These are phyloP conservation scores for Bothrops jararaca DNA, from an alignment of 2,113 vertebrate species.

Conservation along the genomic window DNA sequence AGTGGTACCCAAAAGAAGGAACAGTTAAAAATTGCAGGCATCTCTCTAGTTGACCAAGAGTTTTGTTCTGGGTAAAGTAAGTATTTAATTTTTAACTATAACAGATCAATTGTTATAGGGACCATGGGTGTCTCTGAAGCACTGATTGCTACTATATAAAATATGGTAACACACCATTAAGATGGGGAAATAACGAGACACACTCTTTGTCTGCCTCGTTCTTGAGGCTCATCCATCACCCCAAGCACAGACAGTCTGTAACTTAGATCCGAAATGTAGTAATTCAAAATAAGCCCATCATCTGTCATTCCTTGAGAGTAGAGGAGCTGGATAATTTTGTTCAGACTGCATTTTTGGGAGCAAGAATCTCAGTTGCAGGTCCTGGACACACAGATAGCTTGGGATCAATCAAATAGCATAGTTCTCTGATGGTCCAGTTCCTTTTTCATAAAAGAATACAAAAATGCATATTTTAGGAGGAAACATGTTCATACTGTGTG, in stretches of 20 bases:
- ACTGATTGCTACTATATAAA: neutral
- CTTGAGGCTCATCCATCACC: neutral
- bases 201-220: neutral
- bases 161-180: neutral
- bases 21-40: neutral
- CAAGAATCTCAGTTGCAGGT: neutral
- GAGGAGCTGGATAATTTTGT: neutral
- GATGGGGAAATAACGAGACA: neutral
- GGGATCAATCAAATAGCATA: neutral
- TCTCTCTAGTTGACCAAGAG: neutral
- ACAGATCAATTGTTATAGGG: neutral
- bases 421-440: neutral
- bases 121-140: neutral
- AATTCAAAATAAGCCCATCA: neutral
- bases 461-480: neutral
- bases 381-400: neutral
- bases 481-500: neutral
- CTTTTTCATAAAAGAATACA: neutral
- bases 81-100: neutral
- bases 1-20: neutral
- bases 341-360: neutral
- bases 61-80: neutral
- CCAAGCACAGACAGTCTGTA: neutral
- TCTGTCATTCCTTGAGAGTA: neutral
- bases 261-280: neutral